These are phyloP conservation scores for Dynastes hyllus DNA, from an alignment of 2,888 invertebrate species.

Conservation along the genomic window DNA sequence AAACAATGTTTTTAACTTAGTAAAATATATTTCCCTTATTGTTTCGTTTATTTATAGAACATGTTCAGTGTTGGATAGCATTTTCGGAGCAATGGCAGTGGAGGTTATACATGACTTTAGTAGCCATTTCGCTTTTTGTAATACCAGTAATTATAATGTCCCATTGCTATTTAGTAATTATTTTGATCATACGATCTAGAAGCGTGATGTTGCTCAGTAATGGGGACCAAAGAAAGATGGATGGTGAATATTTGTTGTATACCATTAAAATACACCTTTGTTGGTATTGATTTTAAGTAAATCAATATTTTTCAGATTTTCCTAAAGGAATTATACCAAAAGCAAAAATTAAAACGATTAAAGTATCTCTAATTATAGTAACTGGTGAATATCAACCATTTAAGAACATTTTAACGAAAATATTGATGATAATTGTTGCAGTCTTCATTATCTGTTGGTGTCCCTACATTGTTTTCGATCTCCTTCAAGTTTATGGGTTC, in stretches of 20 bases:
- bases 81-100: constrained; percentile 82
- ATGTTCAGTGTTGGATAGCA: constrained; percentile 91
- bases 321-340: constrained; percentile 94
- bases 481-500: constrained; percentile 91
- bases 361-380: constrained; percentile 97
- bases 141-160: constrained; percentile 90
- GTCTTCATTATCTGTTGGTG: constrained; percentile 98
- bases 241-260: neutral
- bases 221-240: neutral
- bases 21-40: constrained; percentile 40
- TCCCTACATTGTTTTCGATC: constrained; percentile 94
- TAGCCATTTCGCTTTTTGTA: constrained; percentile 86
- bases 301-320: constrained; percentile 77
- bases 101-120: constrained; percentile 90
- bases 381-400: constrained; percentile 79
- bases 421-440: constrained; percentile 70
- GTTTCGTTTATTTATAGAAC: constrained; percentile 69
- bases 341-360: constrained; percentile 98
- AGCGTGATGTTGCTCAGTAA: constrained; percentile 66
- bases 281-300: too few relatives aligned
- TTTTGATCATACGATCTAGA: constrained; percentile 92
- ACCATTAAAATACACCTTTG: neutral
- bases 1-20: too few relatives aligned
- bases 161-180: constrained; percentile 90
- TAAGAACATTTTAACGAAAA: neutral